These are phyloP conservation scores for Drosophila pandora DNA, from an alignment of 1,140 invertebrate species.

Conservation along the genomic window DNA sequence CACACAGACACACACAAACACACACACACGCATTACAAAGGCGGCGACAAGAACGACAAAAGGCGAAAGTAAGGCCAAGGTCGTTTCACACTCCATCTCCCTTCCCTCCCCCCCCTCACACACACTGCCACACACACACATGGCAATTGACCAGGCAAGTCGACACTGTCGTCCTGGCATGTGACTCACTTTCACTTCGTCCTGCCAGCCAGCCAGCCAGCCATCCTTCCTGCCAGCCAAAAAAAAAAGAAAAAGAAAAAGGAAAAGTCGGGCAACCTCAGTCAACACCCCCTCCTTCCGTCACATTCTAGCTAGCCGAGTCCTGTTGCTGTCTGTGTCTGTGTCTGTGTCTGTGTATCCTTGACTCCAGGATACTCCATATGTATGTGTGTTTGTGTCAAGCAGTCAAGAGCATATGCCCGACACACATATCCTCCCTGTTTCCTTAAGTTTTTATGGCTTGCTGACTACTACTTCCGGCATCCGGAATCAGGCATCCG, in stretches of 20 bases:
- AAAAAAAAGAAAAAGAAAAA: conserved; percentile 28
- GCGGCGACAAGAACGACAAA: conserved; percentile 30
- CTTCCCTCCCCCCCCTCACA: neutral
- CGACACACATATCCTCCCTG: conserved; percentile 40
- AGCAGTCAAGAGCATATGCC: conserved; percentile 72
- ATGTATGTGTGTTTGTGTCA: conserved; percentile 52
- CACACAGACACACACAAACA: conserved; percentile 27
- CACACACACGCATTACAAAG: conserved; percentile 39
- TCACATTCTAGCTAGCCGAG: conserved; percentile 47
- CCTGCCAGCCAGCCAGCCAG: conserved; percentile 15
- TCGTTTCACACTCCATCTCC: conserved; percentile 52
- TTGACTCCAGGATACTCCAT: conserved; percentile 17
- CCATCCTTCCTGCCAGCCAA: no score
- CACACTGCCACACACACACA: conserved; percentile 43
- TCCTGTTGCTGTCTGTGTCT: conserved; percentile 44
- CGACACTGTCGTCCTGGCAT: conserved; percentile 49
- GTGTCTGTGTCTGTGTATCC: conserved; percentile 21
- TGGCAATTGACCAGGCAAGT: conserved; percentile 71
- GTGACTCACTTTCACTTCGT: conserved; percentile 69
- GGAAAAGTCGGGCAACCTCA: conserved; percentile 19
- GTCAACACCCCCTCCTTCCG: conserved; percentile 10
- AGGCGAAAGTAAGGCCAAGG: conserved; percentile 76
- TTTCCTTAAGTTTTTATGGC: conserved; percentile 81
- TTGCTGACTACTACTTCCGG: conserved; percentile 82
- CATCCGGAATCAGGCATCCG: conserved; percentile 35